Evolutionary conservation across 2,797 vertebrate genomes (phyloP).

Genomic region (Anas flavirostris): DNA sequence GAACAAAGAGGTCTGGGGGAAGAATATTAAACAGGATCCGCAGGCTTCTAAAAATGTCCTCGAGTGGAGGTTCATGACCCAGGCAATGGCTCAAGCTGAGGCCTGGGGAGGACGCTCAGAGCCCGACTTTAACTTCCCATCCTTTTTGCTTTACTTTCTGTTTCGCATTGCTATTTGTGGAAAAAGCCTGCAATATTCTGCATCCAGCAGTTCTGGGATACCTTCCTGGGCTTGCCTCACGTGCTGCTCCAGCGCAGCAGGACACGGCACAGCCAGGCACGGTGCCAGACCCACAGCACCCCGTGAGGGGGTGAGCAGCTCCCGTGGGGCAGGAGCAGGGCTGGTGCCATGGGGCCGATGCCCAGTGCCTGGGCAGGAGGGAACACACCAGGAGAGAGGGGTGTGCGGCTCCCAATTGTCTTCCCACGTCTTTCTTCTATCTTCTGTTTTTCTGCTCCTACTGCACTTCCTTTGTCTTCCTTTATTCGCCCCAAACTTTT

Average conservation of each 20-base stretch:
- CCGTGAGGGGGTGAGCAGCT: accelerated
- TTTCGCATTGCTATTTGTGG: background rate
- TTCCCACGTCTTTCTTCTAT: background rate
- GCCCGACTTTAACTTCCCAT: background rate
- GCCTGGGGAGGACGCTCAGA: background rate
- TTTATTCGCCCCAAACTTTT: background rate
- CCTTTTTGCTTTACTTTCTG: background rate
- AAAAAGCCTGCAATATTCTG: background rate
- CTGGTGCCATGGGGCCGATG: background rate
- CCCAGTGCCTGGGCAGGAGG: background rate
- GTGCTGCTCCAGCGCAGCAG: accelerated
- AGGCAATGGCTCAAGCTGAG: background rate
- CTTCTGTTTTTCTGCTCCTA: background rate
- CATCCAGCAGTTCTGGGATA: background rate
- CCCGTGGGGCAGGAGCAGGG: background rate
- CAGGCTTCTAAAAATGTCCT: slow-evolving; percentile 13
- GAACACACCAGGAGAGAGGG: accelerated
- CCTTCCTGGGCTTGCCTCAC: too few relatives aligned
- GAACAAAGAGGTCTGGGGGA: slow-evolving; percentile 22
- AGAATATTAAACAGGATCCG: slow-evolving; percentile 29
- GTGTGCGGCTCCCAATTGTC: background rate
- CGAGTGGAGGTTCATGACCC: background rate
- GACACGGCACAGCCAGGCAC: accelerated
- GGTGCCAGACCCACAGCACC: too few relatives aligned
- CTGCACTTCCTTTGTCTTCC: background rate